A percentile compares a stretch with the other conserved stretches of the same genome.
These are phyloP conservation scores for Beroe forskalii DNA, from an alignment of 37 sponge, comb jelly and placozoan species.

Conservation along the genomic window DNA sequence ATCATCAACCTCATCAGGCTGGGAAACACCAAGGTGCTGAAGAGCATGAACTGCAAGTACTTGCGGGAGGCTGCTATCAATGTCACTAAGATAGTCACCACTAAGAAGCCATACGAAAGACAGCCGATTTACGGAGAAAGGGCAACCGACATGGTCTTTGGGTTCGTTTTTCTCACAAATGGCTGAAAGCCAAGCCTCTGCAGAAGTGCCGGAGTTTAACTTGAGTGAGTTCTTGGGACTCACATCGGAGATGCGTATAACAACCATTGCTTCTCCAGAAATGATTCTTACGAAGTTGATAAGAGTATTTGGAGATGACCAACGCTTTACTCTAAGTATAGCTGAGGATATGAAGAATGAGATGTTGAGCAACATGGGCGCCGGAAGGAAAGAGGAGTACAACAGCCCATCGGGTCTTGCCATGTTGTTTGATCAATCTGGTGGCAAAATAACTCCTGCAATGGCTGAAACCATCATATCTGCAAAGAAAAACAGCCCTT, in stretches of 20 bases:
- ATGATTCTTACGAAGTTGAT: slow-evolving; percentile 56
- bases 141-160: slow-evolving; percentile 66
- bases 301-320: slow-evolving; percentile 63
- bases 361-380: slow-evolving; percentile 64
- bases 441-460: background rate
- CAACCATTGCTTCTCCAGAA: slow-evolving; percentile 64
- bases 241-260: slow-evolving; percentile 65
- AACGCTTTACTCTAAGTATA: slow-evolving; percentile 63
- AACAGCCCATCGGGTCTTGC: slow-evolving; percentile 68
- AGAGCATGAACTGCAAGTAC: slow-evolving; percentile 62
- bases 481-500: background rate
- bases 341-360: slow-evolving; percentile 57
- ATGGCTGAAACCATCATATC: background rate
- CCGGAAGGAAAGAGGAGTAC: slow-evolving; percentile 70
- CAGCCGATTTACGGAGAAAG: slow-evolving; percentile 68
- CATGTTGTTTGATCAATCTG: slow-evolving; percentile 67
- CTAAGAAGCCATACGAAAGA: slow-evolving; percentile 48
- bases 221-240: slow-evolving; percentile 64
- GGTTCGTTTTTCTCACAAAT: slow-evolving; percentile 44
- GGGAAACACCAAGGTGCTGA: slow-evolving; percentile 67
- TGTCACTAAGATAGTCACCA: slow-evolving; percentile 67
- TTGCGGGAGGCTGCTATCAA: slow-evolving; percentile 66
- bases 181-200: background rate
- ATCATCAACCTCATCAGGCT: slow-evolving; percentile 67
- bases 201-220: slow-evolving; percentile 21